A percentile compares a stretch with the other conserved stretches of the same genome.
phyloP scores from a whole-genome alignment of 64 coral and sea anemone genomes.

The Montipora sp. region DNA sequence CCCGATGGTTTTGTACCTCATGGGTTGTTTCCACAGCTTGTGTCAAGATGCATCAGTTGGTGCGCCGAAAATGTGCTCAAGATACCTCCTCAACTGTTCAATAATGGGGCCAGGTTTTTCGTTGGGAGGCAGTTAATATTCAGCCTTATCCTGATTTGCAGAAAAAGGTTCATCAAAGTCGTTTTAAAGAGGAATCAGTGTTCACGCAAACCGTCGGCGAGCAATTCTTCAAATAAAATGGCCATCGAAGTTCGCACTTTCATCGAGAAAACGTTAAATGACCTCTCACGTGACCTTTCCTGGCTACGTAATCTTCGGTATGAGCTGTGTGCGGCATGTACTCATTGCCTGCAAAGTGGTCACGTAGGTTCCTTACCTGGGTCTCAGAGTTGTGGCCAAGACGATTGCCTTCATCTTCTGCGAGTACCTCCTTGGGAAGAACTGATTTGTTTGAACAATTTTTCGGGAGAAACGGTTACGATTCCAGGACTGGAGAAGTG shows the following conservation, averaged over 20 bases:
- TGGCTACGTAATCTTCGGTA: slow-evolving; percentile 22
- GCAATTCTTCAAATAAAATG: not conserved
- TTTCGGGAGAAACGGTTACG: not conserved
- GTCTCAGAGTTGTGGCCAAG: not conserved
- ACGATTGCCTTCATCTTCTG: slow-evolving; percentile 55
- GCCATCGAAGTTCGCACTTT: slow-evolving; percentile 9
- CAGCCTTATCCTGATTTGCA: not conserved
- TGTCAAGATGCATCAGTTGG: slow-evolving; percentile 48
- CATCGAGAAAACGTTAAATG: slow-evolving; percentile 12
- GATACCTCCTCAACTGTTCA: not conserved
- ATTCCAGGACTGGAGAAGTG: slow-evolving; percentile 7
- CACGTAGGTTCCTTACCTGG: not conserved
- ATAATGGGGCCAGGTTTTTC: slow-evolving; percentile 11
- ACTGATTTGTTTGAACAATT: not conserved
- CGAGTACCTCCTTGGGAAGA: not conserved
- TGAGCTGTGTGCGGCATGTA: slow-evolving; percentile 22
- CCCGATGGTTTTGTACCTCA: slow-evolving; percentile 58
- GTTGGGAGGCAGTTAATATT: not conserved
- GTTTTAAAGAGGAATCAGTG: not conserved
- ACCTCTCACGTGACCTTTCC: slow-evolving; percentile 1
- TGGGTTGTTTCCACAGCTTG: slow-evolving; percentile 24
- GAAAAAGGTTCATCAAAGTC: slow-evolving; percentile 31
- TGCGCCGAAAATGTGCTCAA: not conserved
- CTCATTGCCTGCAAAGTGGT: not conserved
- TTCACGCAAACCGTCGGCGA: not conserved